Evolutionary conservation across 1,140 invertebrate species (phyloP).

Genomic region (Cydia fagiglandana): DNA sequence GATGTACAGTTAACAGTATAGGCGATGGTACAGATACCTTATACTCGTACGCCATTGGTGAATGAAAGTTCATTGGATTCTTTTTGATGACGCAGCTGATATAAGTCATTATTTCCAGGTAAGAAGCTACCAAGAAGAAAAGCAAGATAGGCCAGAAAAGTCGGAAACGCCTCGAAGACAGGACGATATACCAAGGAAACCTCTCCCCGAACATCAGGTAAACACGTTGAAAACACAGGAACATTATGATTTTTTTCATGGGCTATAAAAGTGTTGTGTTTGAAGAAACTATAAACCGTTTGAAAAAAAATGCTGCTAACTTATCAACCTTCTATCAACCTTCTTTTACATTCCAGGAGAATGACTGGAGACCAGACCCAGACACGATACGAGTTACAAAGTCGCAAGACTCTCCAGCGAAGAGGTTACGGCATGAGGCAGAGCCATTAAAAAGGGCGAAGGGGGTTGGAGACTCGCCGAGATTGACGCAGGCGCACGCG

Average conservation of each 20-base stretch:
- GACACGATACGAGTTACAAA: slow-evolving; percentile 66
- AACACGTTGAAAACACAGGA: too few species aligned
- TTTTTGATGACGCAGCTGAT: too few species aligned
- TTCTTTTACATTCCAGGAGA: too few species aligned
- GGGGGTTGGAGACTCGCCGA: slow-evolving; percentile 63
- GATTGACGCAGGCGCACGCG: slow-evolving; percentile 59
- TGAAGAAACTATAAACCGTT: too few species aligned
- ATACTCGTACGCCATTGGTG: too few species aligned
- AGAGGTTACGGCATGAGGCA: slow-evolving; percentile 66
- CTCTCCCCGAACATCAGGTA: slow-evolving; percentile 37
- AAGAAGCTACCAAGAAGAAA: slow-evolving; percentile 65
- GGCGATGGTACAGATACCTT: too few species aligned
- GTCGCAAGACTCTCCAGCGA: slow-evolving; percentile 66
- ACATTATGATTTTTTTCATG: too few species aligned
- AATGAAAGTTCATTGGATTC: too few species aligned
- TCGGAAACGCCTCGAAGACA: slow-evolving; percentile 45
- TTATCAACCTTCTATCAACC: background rate
- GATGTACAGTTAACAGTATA: too few species aligned
- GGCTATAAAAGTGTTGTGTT: too few species aligned
- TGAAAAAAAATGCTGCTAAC: too few species aligned
- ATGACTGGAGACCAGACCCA: slow-evolving; percentile 65
- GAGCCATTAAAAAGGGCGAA: slow-evolving; percentile 72
- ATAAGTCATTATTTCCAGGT: slow-evolving; percentile 50
- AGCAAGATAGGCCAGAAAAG: slow-evolving; percentile 49
- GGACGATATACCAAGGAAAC: slow-evolving; percentile 55